Evolutionary conservation across 1,140 invertebrate species (phyloP).

Genomic region (Zeugodacus cucurbitae): DNA sequence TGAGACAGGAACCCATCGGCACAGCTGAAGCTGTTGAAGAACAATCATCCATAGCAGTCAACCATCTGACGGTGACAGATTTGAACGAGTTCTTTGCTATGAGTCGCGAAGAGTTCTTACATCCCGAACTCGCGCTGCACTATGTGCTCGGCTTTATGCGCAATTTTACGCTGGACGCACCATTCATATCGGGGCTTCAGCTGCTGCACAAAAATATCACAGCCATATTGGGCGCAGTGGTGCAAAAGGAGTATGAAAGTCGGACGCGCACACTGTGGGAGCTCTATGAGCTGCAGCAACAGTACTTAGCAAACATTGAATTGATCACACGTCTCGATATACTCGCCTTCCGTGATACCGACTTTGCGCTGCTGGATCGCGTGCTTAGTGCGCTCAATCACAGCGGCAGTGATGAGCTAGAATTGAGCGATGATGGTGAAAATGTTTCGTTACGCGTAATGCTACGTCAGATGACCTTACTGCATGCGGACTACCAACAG

Average conservation of each 20-base stretch:
- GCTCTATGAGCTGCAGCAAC: conserved; percentile 56
- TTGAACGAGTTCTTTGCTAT: conserved; percentile 56
- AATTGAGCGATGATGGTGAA: background rate
- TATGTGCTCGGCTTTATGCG: conserved; percentile 55
- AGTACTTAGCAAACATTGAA: conserved; percentile 51
- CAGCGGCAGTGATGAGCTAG: background rate
- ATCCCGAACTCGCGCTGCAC: conserved; percentile 46
- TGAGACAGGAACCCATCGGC: background rate
- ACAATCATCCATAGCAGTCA: conserved; percentile 42
- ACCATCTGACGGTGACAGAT: conserved; percentile 59
- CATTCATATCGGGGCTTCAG: conserved; percentile 57
- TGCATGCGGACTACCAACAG: background rate
- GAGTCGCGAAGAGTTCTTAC: conserved; percentile 49
- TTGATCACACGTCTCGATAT: conserved; percentile 49
- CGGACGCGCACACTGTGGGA: conserved; percentile 58
- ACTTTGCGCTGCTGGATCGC: conserved; percentile 1
- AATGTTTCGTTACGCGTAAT: conserved; percentile 24
- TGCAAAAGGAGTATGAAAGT: conserved; percentile 58
- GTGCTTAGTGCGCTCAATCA: conserved; percentile 3
- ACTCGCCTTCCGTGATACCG: conserved; percentile 48
- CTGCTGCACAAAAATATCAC: conserved; percentile 54
- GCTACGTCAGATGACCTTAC: background rate
- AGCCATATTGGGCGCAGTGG: conserved; percentile 48
- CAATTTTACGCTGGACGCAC: conserved; percentile 59
- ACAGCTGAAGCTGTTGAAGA: conserved; percentile 46